Conservation (phyloP, 2,113 vertebrate species). For the Anarrhichthys ocellatus region DNA sequence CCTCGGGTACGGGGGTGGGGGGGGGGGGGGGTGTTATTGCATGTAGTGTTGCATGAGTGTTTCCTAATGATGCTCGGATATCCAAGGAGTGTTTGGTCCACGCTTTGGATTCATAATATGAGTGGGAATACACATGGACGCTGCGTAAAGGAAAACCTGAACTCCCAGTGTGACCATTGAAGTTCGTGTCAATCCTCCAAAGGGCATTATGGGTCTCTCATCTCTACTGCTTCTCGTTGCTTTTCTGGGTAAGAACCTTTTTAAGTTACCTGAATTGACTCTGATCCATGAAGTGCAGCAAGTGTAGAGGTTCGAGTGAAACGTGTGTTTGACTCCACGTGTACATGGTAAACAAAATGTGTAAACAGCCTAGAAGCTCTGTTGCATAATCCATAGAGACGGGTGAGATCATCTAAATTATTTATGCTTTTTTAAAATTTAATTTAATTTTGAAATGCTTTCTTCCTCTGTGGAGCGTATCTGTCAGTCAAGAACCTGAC, state of each 20-base stretch:
- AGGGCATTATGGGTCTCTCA: constrained; percentile 57
- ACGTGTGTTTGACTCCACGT: constrained; percentile 32
- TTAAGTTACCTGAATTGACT: neutral
- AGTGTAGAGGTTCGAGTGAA: neutral
- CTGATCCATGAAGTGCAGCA: neutral
- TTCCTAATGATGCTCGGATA: constrained; percentile 46
- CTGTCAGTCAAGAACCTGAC: neutral
- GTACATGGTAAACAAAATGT: constrained; percentile 10
- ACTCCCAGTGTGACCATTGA: constrained; percentile 25
- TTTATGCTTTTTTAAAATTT: neutral
- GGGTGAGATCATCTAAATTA: neutral
- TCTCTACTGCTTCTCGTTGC: constrained; percentile 50
- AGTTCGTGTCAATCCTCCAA: neutral
- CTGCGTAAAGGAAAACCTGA: constrained; percentile 32
- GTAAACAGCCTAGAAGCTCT: neutral
- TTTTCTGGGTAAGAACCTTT: constrained; percentile 65
- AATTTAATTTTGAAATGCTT: neutral
- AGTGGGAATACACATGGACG: constrained; percentile 48
- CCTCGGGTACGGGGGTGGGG: no score
- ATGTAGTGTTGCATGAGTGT: neutral
- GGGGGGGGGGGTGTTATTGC: neutral
- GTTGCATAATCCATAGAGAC: neutral
- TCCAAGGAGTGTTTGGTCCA: constrained; percentile 29
- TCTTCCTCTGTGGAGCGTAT: neutral
- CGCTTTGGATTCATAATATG: constrained; percentile 57